Evolutionary conservation across 2,113 vertebrate species (phyloP).

Genomic region (Oxyruncus cristatus): DNA sequence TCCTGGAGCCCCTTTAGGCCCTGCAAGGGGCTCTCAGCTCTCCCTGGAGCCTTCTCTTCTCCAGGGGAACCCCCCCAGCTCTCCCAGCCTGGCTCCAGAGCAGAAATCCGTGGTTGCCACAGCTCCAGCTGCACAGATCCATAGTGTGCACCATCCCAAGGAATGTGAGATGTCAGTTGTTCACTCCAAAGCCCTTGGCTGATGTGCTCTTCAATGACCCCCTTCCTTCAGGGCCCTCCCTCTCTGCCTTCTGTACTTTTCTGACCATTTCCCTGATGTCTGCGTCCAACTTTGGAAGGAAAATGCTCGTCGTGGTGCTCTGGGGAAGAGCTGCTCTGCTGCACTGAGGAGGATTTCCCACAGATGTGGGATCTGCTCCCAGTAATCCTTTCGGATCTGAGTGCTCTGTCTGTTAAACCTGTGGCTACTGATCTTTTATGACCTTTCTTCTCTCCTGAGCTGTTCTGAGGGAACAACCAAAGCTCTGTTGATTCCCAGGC

Average conservation of each 20-base stretch:
- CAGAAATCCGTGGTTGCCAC: neutral
- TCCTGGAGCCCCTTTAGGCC: neutral
- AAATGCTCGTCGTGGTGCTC: neutral
- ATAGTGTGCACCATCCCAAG: fast-evolving
- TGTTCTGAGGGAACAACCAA: neutral
- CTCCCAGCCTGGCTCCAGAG: neutral
- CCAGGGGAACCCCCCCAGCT: neutral
- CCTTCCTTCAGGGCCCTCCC: neutral
- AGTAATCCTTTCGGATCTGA: neutral
- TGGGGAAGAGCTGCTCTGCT: neutral
- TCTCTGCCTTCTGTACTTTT: neutral
- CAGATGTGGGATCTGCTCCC: neutral
- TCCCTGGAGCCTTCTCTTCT: neutral
- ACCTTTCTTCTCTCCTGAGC: neutral
- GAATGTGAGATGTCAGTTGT: neutral
- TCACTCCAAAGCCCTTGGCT: neutral
- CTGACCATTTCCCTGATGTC: neutral
- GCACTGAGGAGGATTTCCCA: neutral
- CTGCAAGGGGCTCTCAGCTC: neutral
- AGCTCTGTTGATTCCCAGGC: neutral
- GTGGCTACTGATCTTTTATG: neutral
- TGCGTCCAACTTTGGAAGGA: neutral
- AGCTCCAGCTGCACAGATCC: neutral
- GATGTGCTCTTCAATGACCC: neutral
- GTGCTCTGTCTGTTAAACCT: neutral